Base-by-base conservation (phyloP, 1,140 invertebrate genomes). In the Sycophaga agraensis region DNA sequence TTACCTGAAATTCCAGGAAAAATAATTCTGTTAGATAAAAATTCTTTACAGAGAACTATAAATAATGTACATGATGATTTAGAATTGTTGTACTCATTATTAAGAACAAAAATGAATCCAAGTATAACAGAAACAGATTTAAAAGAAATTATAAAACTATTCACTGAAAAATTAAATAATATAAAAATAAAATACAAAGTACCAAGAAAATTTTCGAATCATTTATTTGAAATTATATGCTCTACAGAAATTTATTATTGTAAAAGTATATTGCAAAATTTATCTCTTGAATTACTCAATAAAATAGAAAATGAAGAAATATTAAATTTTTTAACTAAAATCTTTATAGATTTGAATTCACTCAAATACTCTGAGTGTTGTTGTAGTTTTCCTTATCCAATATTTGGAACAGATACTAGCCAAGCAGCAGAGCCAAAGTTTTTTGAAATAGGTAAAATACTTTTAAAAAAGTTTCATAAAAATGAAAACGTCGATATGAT, bases 331-430 rank as follows among this genome's bases (percentile, higher is more conserved):
- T 50, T 78, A 9, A 58, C 57, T 0, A 67, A 68, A 26, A 67
- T 74, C 17, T 80, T 78, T 40, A 21, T 78, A 5, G 72, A 76
- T 40, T 40, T 75, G 2, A 80, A 79, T 59, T 26, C 48, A 7
- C 56, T 59, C 4, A 66, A 51, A n/a, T 63, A 49, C 6, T 53
- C 48, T 12, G 70, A 70, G 43, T 76, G 76, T 37, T 22, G 11
- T n/a, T 81, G 79, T 50, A 68, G 70, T 45, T 68, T 58, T 56
- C 65, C 71, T 6, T 67, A 68, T n/a, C 66, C 66, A 6, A 54
- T 35, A 1, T 56, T 66, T 4, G 65, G 68, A 8, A 37, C 63
- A 4, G 61, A 22, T 4, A 37, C 55, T 1, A 63, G 66, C 12
- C 49, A 64, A 16, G 24, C 62, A 6, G 24, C 12, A 0, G 70